Conservation (phyloP, 2,797 vertebrate genomes). For the Notolabrus celidotus region DNA sequence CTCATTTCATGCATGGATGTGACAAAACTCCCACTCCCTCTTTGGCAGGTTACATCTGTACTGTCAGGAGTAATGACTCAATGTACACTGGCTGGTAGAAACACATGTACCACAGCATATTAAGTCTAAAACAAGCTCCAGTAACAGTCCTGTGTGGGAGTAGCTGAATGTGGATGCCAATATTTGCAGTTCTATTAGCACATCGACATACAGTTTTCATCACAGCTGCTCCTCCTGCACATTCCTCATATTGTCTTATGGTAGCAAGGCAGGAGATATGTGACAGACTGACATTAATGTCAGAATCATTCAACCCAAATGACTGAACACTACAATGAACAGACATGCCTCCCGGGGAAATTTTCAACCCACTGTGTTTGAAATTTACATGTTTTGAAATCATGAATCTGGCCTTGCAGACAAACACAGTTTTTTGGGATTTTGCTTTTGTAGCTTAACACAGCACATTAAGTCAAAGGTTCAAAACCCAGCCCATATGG, state of each 20-base stretch:
- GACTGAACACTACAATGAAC: not conserved
- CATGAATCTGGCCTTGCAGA: not conserved
- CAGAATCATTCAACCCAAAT: not conserved
- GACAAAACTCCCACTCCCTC: not conserved
- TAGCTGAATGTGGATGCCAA: not conserved
- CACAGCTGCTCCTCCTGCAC: not conserved
- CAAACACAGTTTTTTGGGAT: not conserved
- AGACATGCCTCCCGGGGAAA: not conserved
- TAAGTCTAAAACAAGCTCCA: not conserved
- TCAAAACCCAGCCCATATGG: not conserved
- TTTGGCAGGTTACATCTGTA: not conserved
- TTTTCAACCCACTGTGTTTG: not conserved
- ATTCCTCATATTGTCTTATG: not conserved
- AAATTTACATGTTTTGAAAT: not conserved
- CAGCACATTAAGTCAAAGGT: not conserved
- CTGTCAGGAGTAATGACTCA: not conserved
- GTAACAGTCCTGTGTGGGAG: slow-evolving; percentile 4
- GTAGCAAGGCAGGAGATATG: not conserved
- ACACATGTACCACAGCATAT: not conserved
- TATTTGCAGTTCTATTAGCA: slow-evolving; percentile 25
- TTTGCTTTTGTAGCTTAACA: not conserved
- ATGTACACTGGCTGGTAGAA: not conserved
- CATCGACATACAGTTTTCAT: slow-evolving; percentile 1
- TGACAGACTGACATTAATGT: not conserved
- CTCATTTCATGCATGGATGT: not conserved